A percentile compares a stretch with the other conserved stretches of the same genome.
These are phyloP conservation scores for Antedon bifida DNA, from an alignment of 35 echinoderm and acorn worm genomes.

Conservation along the genomic window DNA sequence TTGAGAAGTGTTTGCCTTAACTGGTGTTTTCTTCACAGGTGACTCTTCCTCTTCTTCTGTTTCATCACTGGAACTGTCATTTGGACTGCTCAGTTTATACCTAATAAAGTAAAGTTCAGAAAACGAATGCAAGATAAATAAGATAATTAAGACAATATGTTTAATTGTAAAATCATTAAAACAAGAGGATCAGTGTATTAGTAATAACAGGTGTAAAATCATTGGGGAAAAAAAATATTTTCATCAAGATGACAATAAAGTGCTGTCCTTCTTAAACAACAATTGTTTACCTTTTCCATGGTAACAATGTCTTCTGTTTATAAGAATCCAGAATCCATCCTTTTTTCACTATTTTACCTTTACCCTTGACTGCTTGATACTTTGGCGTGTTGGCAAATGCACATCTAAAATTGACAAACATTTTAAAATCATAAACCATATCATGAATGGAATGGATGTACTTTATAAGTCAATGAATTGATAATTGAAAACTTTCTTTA, in stretches of 20 bases:
- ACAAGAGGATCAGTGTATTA: too few species aligned
- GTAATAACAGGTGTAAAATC: too few species aligned
- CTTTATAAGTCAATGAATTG: too few species aligned
- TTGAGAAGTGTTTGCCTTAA: too few species aligned
- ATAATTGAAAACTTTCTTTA: too few species aligned
- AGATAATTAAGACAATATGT: too few species aligned
- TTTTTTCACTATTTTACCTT: constrained; percentile 82
- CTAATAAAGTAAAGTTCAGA: background rate
- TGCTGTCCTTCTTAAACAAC: too few species aligned
- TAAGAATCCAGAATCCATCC: constrained; percentile 74
- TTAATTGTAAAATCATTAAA: too few species aligned
- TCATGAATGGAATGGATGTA: too few species aligned
- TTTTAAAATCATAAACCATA: background rate
- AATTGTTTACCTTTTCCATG: constrained; percentile 82
- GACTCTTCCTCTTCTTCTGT: background rate
- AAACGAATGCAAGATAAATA: too few species aligned
- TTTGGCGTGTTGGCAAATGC: constrained; percentile 96
- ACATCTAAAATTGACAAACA: constrained; percentile 28
- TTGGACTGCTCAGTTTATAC: constrained; percentile 12
- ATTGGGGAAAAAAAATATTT: too few species aligned
- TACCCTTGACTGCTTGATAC: constrained; percentile 59
- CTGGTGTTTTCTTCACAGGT: background rate
- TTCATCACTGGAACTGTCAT: constrained; percentile 25
- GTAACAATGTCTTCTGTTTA: constrained; percentile 58
- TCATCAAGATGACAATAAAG: too few species aligned